Evolutionary conservation across 1,140 invertebrate genomes (phyloP).

Genomic region (Laupala kohalensis): DNA sequence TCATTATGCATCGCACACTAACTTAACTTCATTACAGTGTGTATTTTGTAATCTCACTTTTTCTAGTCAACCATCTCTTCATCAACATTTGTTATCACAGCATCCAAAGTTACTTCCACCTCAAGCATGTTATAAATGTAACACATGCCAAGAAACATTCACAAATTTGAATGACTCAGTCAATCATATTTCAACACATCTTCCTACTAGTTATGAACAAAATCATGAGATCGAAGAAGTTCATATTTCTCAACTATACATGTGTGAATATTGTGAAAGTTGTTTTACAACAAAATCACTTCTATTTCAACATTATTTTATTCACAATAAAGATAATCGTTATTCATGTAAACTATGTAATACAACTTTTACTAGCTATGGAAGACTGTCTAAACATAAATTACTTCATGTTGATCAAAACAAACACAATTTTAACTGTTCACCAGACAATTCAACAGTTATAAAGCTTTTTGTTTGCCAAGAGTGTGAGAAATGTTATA

Average conservation of each 20-base stretch:
- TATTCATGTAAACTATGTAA: not conserved
- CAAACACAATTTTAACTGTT: not conserved
- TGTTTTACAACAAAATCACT: not conserved
- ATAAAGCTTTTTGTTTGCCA: not conserved
- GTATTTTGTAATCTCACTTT: not conserved
- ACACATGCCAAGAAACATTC: not conserved
- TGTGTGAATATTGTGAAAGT: conserved; percentile 1
- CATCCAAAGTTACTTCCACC: not conserved
- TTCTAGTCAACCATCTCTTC: not conserved
- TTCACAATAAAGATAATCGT: not conserved
- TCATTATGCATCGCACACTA: not conserved
- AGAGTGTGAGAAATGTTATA: not conserved
- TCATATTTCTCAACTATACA: not conserved
- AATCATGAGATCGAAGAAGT: not conserved
- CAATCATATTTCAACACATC: not conserved
- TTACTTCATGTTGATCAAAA: not conserved
- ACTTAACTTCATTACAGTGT: not conserved
- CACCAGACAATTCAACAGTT: not conserved
- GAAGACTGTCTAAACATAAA: not conserved
- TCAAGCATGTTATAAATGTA: not conserved
- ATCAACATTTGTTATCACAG: not conserved
- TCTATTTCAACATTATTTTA: not conserved
- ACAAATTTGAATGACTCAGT: not conserved
- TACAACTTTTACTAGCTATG: not conserved
- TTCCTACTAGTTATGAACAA: not conserved